Conservation (phyloP, 2,797 vertebrate genomes). For the Pseudocheirus occidentalis region DNA sequence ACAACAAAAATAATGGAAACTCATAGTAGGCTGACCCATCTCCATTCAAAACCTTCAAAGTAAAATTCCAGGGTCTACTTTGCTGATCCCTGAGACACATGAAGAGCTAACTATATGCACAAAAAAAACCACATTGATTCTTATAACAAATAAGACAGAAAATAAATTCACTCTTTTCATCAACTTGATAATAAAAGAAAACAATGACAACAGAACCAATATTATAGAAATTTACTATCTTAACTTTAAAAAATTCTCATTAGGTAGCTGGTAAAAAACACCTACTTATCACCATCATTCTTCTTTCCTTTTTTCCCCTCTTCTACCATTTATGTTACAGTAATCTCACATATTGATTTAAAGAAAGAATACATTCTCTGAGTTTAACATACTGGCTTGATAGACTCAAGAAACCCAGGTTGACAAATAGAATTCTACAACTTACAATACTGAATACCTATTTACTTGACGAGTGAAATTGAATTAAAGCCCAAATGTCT, state of each 20-base stretch:
- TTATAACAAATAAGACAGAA: neutral
- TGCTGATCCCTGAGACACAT: neutral
- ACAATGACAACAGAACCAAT: neutral
- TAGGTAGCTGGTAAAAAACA: neutral
- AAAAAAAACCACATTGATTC: neutral
- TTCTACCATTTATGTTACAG: neutral
- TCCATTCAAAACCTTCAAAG: neutral
- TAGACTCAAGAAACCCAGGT: neutral
- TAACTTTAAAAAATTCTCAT: neutral
- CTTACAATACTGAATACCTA: neutral
- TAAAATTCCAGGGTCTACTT: neutral
- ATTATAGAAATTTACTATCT: neutral
- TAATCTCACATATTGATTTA: neutral
- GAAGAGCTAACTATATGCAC: neutral
- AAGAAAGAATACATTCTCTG: neutral
- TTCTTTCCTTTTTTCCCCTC: neutral
- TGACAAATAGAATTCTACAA: neutral
- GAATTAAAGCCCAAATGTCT: neutral
- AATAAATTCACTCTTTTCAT: neutral
- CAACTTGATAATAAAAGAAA: neutral
- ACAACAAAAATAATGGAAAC: neutral
- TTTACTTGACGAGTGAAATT: neutral
- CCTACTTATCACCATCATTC: neutral
- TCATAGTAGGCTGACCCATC: neutral
- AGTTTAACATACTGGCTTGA: neutral